Evolutionary conservation across 2,888 invertebrate genomes (phyloP).

Genomic region (Chymomyza caudatula): DNA sequence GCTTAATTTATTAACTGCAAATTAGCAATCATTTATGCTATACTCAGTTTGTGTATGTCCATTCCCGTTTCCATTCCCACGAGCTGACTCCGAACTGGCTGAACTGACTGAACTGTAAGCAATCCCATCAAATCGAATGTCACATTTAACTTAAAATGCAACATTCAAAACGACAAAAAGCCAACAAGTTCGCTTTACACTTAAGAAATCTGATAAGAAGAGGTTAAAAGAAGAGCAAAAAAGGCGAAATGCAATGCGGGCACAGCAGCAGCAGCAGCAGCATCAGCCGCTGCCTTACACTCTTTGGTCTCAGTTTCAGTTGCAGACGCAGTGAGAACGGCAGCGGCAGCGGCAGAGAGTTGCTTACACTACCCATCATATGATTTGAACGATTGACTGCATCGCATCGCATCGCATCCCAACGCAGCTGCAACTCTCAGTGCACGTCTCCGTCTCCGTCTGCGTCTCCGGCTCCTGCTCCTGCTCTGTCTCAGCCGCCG

Average conservation of each 20-base stretch:
- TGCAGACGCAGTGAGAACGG: background rate
- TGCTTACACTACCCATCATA: slow-evolving; percentile 60
- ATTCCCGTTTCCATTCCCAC: slow-evolving; percentile 1
- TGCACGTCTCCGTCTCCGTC: background rate
- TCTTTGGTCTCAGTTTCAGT: background rate
- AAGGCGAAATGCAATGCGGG: slow-evolving; percentile 5
- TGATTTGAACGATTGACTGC: slow-evolving; percentile 69
- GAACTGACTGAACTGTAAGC: slow-evolving; percentile 6
- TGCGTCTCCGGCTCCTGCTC: background rate
- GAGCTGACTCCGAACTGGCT: slow-evolving; percentile 4
- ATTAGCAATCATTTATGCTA: background rate
- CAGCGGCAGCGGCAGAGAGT: background rate
- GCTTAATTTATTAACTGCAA: background rate
- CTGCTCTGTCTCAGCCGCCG: background rate
- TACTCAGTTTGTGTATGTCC: background rate
- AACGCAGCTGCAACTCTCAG: background rate
- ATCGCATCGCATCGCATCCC: slow-evolving; percentile 29
- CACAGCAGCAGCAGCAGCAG: slow-evolving; percentile 16
- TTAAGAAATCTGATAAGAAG: slow-evolving; percentile 66
- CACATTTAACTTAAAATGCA: slow-evolving; percentile 69
- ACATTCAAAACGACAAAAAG: slow-evolving; percentile 75
- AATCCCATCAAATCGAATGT: slow-evolving; percentile 62
- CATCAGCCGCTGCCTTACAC: background rate
- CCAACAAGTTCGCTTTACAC: slow-evolving; percentile 71
- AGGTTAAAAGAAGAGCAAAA: slow-evolving; percentile 16